These are phyloP conservation scores for Hycleus cichorii DNA, from an alignment of 1,140 invertebrate genomes.

Conservation along the genomic window DNA sequence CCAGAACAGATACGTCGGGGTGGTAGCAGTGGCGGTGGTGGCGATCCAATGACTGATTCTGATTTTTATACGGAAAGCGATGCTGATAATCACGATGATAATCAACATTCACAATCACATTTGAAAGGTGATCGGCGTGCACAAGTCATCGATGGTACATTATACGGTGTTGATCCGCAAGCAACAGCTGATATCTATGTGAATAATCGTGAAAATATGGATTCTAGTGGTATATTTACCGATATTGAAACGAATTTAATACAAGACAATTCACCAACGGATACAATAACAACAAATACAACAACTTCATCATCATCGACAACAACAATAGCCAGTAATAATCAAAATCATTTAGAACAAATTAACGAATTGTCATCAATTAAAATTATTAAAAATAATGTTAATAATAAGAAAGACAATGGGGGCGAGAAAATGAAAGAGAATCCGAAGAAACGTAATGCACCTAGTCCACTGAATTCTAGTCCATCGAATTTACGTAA, in stretches of 20 bases:
- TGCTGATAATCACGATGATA: constrained; percentile 69
- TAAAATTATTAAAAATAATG: not conserved
- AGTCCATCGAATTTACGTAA: constrained; percentile 32
- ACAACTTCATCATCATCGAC: constrained; percentile 18
- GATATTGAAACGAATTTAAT: constrained; percentile 58
- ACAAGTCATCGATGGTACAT: constrained; percentile 74
- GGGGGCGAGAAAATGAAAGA: no score
- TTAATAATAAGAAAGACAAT: constrained; percentile 20
- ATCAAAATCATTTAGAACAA: constrained; percentile 36
- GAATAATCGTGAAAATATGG: constrained; percentile 62
- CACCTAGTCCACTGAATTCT: constrained; percentile 24
- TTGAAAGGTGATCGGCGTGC: constrained; percentile 55
- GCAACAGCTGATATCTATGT: constrained; percentile 42
- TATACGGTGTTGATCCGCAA: constrained; percentile 59
- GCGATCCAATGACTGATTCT: constrained; percentile 80
- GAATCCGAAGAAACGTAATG: constrained; percentile 25
- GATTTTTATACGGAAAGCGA: constrained; percentile 85
- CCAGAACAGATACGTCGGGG: constrained; percentile 34
- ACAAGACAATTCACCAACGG: constrained; percentile 35
- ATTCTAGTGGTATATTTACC: constrained; percentile 78
- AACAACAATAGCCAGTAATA: constrained; percentile 36
- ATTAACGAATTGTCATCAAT: no score
- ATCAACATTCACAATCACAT: constrained; percentile 41
- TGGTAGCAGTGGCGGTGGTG: constrained; percentile 44
- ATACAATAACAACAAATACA: constrained; percentile 13